Percentiles rank a stretch among this genome's conserved stretches.
Conservation (phyloP, 2,797 vertebrate genomes). For the Helostoma temminkii region DNA sequence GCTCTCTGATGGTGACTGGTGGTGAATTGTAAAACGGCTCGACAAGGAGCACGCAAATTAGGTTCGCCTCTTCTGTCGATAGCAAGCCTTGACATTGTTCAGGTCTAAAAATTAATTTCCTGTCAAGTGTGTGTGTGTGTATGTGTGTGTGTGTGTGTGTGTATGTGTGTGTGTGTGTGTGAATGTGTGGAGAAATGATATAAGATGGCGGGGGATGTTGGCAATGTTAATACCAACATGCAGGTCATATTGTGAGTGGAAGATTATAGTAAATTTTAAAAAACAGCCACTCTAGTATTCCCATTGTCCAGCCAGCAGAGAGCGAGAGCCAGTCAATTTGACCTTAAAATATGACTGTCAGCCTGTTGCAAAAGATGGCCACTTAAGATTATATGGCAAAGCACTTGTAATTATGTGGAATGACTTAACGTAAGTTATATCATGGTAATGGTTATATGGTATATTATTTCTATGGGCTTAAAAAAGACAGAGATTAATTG, state of each 20-base stretch:
- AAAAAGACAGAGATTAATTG: slow-evolving; percentile 29
- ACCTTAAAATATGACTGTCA: slow-evolving; percentile 23
- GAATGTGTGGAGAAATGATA: slow-evolving; percentile 32
- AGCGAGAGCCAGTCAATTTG: slow-evolving; percentile 32
- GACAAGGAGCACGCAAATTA: slow-evolving; percentile 79
- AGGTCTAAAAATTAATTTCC: slow-evolving; percentile 82
- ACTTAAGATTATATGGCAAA: slow-evolving; percentile 36
- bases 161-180: slow-evolving; percentile 41
- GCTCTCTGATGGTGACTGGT: slow-evolving; percentile 65
- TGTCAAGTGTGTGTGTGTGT: slow-evolving; percentile 62
- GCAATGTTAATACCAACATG: slow-evolving; percentile 50
- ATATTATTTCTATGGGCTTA: slow-evolving; percentile 25
- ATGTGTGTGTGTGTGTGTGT: slow-evolving; percentile 43
- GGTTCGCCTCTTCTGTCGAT: slow-evolving; percentile 75
- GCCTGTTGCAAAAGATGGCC: slow-evolving; percentile 7
- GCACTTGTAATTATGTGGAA: slow-evolving; percentile 42
- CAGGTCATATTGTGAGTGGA: slow-evolving; percentile 21
- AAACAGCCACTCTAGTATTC: slow-evolving; percentile 32
- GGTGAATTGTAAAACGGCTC: slow-evolving; percentile 79
- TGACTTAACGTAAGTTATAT: slow-evolving; percentile 29
- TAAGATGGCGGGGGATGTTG: slow-evolving; percentile 43
- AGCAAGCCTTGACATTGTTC: slow-evolving; percentile 79
- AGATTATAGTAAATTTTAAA: slow-evolving; percentile 27
- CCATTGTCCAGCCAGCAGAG: slow-evolving; percentile 26
- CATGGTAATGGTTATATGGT: slow-evolving; percentile 1